Evolutionary conservation across 2,113 vertebrate genomes (phyloP).

Genomic region (Lagopus muta): DNA sequence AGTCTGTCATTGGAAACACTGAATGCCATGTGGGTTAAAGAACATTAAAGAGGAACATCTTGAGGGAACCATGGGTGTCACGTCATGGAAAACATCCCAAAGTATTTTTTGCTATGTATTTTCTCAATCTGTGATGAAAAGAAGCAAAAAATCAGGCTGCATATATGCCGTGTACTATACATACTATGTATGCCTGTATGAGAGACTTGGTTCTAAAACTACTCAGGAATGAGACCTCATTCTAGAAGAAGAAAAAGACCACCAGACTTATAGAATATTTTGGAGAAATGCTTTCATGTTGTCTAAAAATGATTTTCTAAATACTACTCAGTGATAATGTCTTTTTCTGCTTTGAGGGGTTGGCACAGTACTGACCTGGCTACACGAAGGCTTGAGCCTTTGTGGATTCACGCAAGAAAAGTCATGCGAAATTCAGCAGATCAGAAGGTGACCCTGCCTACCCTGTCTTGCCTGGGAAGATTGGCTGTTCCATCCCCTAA

Average conservation of each 20-base stretch:
- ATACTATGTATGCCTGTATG: background rate
- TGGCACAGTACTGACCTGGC: background rate
- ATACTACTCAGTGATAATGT: background rate
- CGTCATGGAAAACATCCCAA: slow-evolving; percentile 34
- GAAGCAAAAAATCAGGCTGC: background rate
- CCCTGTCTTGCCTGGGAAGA: background rate
- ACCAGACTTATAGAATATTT: background rate
- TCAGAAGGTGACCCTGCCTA: background rate
- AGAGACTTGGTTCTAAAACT: background rate
- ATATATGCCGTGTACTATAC: background rate
- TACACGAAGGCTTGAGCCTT: background rate
- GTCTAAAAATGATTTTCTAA: background rate
- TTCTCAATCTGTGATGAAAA: slow-evolving; percentile 32
- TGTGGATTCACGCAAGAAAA: background rate
- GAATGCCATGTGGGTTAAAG: slow-evolving; percentile 29
- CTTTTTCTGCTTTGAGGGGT: background rate
- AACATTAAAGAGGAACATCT: slow-evolving; percentile 44
- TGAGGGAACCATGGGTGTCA: slow-evolving; percentile 34
- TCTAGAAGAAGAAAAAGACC: background rate
- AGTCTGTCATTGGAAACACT: slow-evolving; percentile 37
- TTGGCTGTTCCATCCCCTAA: background rate
- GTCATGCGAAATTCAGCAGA: background rate
- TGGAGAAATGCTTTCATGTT: background rate
- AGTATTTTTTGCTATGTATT: slow-evolving; percentile 36
- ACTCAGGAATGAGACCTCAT: background rate